Conservation (phyloP, 2,797 vertebrate species). For the Mastacembelus armatus region DNA sequence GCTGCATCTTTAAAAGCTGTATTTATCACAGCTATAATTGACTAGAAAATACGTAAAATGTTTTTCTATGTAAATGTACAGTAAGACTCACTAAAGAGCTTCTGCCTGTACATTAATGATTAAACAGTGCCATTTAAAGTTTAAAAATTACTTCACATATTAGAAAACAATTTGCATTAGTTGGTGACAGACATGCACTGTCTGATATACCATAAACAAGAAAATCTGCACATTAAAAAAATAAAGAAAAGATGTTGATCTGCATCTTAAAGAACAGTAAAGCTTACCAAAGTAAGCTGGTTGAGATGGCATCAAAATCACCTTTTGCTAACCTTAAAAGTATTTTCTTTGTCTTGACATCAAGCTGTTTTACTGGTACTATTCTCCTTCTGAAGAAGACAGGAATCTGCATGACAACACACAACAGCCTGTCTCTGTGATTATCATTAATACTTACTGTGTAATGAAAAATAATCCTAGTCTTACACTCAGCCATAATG, state of each 20-base stretch:
- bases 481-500: neutral
- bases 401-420: neutral
- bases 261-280: neutral
- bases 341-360: neutral
- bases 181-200: slow-evolving; percentile 7
- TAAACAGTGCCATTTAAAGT: neutral
- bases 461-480: slow-evolving; percentile 22
- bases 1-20: too few relatives aligned
- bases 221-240: slow-evolving; percentile 1
- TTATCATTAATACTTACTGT: slow-evolving; percentile 48
- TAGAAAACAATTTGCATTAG: neutral
- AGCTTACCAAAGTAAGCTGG: slow-evolving; percentile 7
- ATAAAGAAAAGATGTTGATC: neutral
- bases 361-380: neutral
- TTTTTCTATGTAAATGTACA: too few relatives aligned
- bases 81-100: too few relatives aligned
- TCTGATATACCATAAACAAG: slow-evolving; percentile 2
- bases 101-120: slow-evolving; percentile 1
- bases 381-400: slow-evolving; percentile 39
- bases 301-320: slow-evolving; percentile 20
- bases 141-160: slow-evolving; percentile 35
- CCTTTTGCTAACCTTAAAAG: neutral
- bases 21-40: too few relatives aligned
- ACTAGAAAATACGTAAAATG: too few relatives aligned
- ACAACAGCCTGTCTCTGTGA: slow-evolving; percentile 11